Percentiles rank a stretch among this genome's conserved stretches.
phyloP scores from a whole-genome alignment of 2,113 vertebrate species.

The Gobiocypris rarus region DNA sequence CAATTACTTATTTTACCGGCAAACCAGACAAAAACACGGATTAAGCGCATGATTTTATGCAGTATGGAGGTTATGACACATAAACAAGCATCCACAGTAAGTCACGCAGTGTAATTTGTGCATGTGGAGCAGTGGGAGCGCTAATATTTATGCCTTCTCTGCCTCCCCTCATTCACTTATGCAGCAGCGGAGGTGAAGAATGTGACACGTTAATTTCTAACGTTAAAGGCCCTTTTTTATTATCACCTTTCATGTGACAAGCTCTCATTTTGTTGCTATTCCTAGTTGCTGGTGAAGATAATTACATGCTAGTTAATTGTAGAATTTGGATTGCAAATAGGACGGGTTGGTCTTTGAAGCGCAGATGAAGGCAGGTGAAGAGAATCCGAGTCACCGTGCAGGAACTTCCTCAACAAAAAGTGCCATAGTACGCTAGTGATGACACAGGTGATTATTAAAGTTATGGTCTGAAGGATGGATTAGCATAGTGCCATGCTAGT shows the following conservation, averaged over 20 bases:
- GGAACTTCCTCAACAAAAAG: conserved; percentile 9
- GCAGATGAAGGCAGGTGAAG: conserved; percentile 56
- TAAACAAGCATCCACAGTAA: not conserved
- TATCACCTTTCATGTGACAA: conserved; percentile 62
- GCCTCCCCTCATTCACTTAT: conserved; percentile 46
- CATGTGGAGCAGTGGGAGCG: not conserved
- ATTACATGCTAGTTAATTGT: conserved; percentile 64
- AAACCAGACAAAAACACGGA: not conserved
- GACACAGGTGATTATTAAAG: not conserved
- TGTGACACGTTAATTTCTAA: conserved; percentile 62
- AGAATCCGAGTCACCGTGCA: not conserved
- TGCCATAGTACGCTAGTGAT: not conserved
- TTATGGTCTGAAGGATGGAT: not conserved
- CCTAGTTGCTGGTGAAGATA: conserved; percentile 56
- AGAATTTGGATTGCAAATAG: conserved; percentile 59
- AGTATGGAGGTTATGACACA: not conserved
- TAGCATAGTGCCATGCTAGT: not conserved
- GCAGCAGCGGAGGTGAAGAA: conserved; percentile 36
- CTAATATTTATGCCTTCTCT: conserved; percentile 38
- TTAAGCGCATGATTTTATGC: not conserved
- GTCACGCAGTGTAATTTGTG: not conserved
- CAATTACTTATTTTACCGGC: not conserved
- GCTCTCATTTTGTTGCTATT: conserved; percentile 62
- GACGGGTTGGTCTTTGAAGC: conserved; percentile 56
- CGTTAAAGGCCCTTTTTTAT: conserved; percentile 61